These are phyloP conservation scores for Percopsis transmontana DNA, from an alignment of 2,113 vertebrate genomes.

Conservation along the genomic window DNA sequence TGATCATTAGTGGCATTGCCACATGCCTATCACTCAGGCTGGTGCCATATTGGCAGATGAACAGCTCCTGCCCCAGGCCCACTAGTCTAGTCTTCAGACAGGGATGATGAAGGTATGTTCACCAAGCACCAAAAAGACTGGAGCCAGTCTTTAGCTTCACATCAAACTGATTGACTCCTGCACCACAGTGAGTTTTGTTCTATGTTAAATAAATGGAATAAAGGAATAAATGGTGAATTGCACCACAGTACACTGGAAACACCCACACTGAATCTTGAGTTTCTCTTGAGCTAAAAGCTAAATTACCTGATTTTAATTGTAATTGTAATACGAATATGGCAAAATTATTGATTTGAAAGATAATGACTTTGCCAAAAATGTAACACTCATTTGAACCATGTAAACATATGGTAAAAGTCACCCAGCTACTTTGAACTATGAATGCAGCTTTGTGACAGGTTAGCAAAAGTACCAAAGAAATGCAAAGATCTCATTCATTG, in stretches of 20 bases:
- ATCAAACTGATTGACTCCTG: conserved; percentile 5
- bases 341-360: neutral
- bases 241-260: too few species aligned
- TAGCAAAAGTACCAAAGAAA: neutral
- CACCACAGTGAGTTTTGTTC: neutral
- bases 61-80: conserved; percentile 68
- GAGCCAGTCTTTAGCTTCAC: conserved; percentile 17
- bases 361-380: neutral
- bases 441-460: neutral
- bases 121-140: conserved; percentile 25
- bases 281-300: too few species aligned
- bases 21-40: conserved; percentile 76
- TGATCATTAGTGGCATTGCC: conserved; percentile 80
- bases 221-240: too few species aligned
- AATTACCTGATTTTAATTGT: too few species aligned
- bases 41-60: conserved; percentile 76
- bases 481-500: neutral
- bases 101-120: conserved; percentile 71
- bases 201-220: too few species aligned
- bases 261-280: too few species aligned
- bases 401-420: too few species aligned
- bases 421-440: too few species aligned
- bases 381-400: too few species aligned
- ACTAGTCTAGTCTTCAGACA: conserved; percentile 72
- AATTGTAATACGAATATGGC: too few species aligned